phyloP scores from a whole-genome alignment of 2,888 invertebrate genomes.

The Lasioglossum morio region DNA sequence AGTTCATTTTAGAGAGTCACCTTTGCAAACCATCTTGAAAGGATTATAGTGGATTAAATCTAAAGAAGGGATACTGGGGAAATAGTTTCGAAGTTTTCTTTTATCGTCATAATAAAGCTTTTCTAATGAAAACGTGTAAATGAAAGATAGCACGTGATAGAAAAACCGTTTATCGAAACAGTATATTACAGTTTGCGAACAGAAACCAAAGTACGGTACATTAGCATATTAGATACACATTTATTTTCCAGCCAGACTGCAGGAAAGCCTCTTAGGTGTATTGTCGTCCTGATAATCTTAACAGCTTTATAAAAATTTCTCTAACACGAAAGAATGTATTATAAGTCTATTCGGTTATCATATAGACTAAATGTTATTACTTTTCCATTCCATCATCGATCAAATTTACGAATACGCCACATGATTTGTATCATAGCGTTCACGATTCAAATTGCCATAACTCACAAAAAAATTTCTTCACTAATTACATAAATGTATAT shows the following conservation, averaged over 20 bases:
- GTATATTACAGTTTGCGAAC: conserved; percentile 65
- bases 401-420: neutral
- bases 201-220: conserved; percentile 64
- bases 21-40: conserved; percentile 36
- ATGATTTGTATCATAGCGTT: neutral
- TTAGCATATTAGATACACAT: conserved; percentile 55
- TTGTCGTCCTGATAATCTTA: conserved; percentile 47
- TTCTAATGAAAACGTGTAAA: conserved; percentile 45
- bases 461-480: conserved; percentile 28
- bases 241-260: conserved; percentile 42
- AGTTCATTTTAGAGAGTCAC: conserved; percentile 34
- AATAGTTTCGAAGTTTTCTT: conserved; percentile 28
- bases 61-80: conserved; percentile 28
- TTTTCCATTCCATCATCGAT: neutral
- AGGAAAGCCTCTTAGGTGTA: conserved; percentile 40
- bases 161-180: conserved; percentile 69
- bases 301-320: conserved; percentile 34
- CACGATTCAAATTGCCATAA: neutral
- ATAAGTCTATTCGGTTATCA: conserved; percentile 6
- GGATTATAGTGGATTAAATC: conserved; percentile 25
- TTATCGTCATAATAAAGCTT: conserved; percentile 35
- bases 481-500: conserved; percentile 22
- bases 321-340: conserved; percentile 24
- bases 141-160: conserved; percentile 60
- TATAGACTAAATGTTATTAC: conserved; percentile 1